Evolutionary conservation across 2,797 vertebrate genomes (phyloP).

Genomic region (Alfaro cultratus): DNA sequence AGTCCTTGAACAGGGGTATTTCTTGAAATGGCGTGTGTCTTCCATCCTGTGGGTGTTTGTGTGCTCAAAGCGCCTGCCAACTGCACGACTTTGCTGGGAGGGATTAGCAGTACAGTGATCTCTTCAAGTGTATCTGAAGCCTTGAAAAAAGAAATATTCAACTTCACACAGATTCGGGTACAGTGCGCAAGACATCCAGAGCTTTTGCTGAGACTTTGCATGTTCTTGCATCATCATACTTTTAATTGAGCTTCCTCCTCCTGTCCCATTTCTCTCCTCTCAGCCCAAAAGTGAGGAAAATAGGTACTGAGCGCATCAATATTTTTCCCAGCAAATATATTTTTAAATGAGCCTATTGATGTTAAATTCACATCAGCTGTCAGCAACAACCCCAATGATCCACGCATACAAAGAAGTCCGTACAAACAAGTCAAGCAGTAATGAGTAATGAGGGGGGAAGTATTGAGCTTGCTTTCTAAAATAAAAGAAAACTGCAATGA

Average conservation of each 20-base stretch:
- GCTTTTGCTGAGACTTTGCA: constrained; percentile 54
- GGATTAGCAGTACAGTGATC: constrained; percentile 56
- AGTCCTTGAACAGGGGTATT: constrained; percentile 66
- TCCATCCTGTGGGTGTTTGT: constrained; percentile 24
- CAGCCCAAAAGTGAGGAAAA: background rate
- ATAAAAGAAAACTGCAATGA: background rate
- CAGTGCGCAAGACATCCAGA: constrained; percentile 2
- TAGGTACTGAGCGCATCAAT: background rate
- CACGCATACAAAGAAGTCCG: background rate
- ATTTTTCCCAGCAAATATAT: background rate
- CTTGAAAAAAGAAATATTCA: background rate
- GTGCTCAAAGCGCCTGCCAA: constrained; percentile 52
- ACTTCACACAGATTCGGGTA: background rate
- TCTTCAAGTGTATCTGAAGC: constrained; percentile 53
- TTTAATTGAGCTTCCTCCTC: constrained; percentile 61
- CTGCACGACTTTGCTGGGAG: constrained; percentile 65
- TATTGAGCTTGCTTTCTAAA: constrained; percentile 2
- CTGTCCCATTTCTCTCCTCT: constrained; percentile 5
- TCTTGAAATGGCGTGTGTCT: constrained; percentile 49
- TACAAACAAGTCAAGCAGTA: background rate
- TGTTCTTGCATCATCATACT: constrained; percentile 70
- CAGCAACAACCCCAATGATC: background rate
- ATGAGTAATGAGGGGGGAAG: background rate
- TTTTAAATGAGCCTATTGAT: background rate
- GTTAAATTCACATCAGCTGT: constrained; percentile 2